Evolutionary conservation across 92 coral and sea anemone species (phyloP), one percentile per base, ranked within the genome.

Genomic region (Siderastrea radians): DNA sequence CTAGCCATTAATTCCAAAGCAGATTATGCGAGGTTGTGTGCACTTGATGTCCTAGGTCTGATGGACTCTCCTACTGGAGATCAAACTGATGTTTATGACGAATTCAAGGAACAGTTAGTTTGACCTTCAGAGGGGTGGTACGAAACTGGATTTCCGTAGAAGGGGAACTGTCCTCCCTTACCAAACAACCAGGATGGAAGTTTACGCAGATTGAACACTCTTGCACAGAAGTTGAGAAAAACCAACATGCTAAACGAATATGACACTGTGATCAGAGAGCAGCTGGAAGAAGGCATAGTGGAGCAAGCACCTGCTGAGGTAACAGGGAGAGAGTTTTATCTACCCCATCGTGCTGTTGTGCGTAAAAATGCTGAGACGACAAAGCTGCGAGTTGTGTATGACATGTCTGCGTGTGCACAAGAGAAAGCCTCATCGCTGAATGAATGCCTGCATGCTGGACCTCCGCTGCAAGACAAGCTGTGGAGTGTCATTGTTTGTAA

Each of bases 51-150:
- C 7, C 79, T 91, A 1, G 94, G 89, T 2, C 80, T 92, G 17
- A 88, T 79, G 57, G 90, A 92, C 78, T 53, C 64, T 11, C 74
- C 75, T 46, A 68, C 50, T 2, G 73, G 73, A 68, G 73, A 68
- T 68, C 73, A 26, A 38, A 13, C 49, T 5, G 49, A 68, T 45
- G 73, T 68, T 3, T 68, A 68, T 13, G 73, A 26, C 6, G 73
- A 68, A 15, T 68, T 68, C 12, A 68, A 68, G 15, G 72, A 67
- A 67, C 72, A 67, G 72, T 67, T 67, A 67, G 45, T 7, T 1
- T 86, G 87, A 57, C 70, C 90, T 45, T 74, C 91, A 7, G 92
- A 92, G 59, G 95, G 92, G 26, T 92, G 95, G 84, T 92, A 92
- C 68, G 90, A 88, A 71, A 80, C 89, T 6, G 81, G 77, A 3